Conservation (phyloP, 2,888 invertebrate genomes). For the Eupithecia subumbrata region DNA sequence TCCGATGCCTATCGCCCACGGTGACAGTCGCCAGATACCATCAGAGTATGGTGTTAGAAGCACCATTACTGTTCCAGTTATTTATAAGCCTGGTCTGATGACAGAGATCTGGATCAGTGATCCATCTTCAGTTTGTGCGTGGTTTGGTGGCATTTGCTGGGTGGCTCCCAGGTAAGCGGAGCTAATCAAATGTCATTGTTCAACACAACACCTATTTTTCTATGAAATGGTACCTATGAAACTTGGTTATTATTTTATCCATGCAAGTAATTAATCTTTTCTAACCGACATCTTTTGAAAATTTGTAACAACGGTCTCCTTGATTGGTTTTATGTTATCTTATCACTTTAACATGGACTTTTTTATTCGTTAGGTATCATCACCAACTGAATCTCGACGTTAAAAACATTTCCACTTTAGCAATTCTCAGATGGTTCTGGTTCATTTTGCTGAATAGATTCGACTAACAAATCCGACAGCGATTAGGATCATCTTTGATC, state of each 20-base stretch:
- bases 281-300: neutral
- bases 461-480: neutral
- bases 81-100: constrained; percentile 6
- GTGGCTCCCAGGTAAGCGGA: neutral
- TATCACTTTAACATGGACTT: too few relatives aligned
- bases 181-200: neutral
- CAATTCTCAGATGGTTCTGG: neutral
- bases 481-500: neutral
- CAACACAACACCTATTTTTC: neutral
- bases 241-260: neutral
- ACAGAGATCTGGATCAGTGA: constrained; percentile 4
- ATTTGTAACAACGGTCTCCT: neutral
- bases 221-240: neutral
- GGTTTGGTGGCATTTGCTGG: neutral
- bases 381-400: neutral
- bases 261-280: neutral
- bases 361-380: neutral
- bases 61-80: constrained; percentile 4
- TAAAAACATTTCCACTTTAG: neutral
- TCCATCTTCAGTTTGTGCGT: neutral
- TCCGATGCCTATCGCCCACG: constrained; percentile 16
- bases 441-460: neutral
- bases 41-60: constrained; percentile 20
- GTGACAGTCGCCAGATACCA: constrained; percentile 21
- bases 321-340: neutral